Evolutionary conservation across 1,140 invertebrate species (phyloP).

Genomic region (Acromyrmex echinatior): DNA sequence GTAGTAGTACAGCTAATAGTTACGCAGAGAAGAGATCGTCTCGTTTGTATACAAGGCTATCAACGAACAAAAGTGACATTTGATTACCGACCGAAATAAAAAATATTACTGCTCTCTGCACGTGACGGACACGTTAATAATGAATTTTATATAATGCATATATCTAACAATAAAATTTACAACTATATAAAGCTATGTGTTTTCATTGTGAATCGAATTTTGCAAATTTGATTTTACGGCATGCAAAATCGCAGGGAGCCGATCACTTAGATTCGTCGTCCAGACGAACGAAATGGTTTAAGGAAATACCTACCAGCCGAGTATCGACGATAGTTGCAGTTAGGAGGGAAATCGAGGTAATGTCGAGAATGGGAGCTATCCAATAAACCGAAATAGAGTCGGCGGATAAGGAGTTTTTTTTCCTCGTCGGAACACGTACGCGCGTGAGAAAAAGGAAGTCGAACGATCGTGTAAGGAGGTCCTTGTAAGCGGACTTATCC

Average conservation of each 20-base stretch:
- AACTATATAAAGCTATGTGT: not conserved
- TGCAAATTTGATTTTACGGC: not conserved
- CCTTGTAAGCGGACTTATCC: constrained; percentile 65
- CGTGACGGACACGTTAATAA: too few relatives aligned
- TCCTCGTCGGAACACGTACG: constrained; percentile 47
- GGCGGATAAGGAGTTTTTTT: constrained; percentile 62
- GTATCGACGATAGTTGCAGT: constrained; percentile 37
- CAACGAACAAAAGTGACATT: not conserved
- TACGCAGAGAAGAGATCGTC: not conserved
- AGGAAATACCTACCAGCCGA: not conserved
- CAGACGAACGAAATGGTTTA: constrained; percentile 25
- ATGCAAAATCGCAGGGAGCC: not conserved
- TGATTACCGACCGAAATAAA: not conserved
- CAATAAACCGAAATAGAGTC: constrained; percentile 72
- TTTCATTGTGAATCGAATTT: not conserved
- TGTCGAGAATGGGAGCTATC: constrained; percentile 45
- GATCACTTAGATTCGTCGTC: not conserved
- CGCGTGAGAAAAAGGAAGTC: constrained; percentile 49
- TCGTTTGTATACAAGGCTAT: constrained; percentile 4
- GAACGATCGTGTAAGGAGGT: constrained; percentile 43
- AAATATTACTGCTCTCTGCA: not conserved
- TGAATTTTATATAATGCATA: not conserved
- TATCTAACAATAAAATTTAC: not conserved
- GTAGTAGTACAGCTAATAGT: not conserved
- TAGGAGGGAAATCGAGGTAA: constrained; percentile 19